Evolutionary conservation across 2,888 invertebrate genomes (phyloP).

Genomic region (Anagyrus pseudococci): DNA sequence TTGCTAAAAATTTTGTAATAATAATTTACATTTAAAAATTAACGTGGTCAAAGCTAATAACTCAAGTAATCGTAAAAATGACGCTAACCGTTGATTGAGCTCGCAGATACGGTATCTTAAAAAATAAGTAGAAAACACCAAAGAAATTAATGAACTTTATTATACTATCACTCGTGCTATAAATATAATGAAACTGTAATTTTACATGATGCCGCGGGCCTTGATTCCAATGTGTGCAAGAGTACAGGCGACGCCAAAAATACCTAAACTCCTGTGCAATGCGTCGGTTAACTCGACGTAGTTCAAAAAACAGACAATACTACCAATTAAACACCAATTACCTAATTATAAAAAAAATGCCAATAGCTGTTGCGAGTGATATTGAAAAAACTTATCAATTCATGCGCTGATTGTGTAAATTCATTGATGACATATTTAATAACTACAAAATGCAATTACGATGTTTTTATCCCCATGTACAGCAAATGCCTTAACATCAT

Average conservation of each 20-base stretch:
- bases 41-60: too few relatives aligned
- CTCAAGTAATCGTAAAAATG: slow-evolving; percentile 18
- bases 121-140: slow-evolving; percentile 18
- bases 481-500: neutral
- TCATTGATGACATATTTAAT: neutral
- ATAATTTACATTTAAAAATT: slow-evolving; percentile 1
- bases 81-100: neutral
- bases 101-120: neutral
- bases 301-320: slow-evolving; percentile 50
- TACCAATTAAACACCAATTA: slow-evolving; percentile 29
- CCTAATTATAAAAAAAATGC: too few relatives aligned
- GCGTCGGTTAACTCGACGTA: slow-evolving; percentile 36
- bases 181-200: slow-evolving; percentile 5
- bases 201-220: too few relatives aligned
- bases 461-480: neutral
- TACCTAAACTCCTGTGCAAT: slow-evolving; percentile 27
- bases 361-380: too few relatives aligned
- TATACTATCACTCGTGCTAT: slow-evolving; percentile 24
- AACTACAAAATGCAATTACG: slow-evolving; percentile 10
- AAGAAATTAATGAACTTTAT: slow-evolving; percentile 18
- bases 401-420: neutral
- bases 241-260: slow-evolving; percentile 12
- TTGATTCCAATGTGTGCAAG: neutral
- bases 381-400: slow-evolving; percentile 28
- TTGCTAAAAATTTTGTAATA: slow-evolving; percentile 25